Conservation (phyloP, 2,888 invertebrate genomes). For the Trissoscelio sp. region DNA sequence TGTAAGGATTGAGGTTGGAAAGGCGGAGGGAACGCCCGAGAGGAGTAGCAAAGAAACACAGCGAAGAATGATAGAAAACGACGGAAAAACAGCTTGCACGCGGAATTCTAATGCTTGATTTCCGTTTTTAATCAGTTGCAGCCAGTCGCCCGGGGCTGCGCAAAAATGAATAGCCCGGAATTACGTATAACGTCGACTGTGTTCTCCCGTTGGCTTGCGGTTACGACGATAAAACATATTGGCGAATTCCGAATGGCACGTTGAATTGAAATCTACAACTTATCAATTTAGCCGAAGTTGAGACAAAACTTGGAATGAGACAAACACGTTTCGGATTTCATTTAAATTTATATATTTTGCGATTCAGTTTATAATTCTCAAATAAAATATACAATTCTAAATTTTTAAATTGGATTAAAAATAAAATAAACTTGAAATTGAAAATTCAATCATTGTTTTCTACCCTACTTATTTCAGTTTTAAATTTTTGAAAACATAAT, state of each 20-base stretch:
- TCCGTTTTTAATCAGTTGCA: slow-evolving; percentile 76
- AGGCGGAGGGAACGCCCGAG: slow-evolving; percentile 29
- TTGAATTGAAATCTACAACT: slow-evolving; percentile 29
- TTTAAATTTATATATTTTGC: no score
- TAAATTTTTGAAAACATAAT: no score
- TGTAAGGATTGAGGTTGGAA: slow-evolving; percentile 40
- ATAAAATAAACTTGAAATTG: no score
- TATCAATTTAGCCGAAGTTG: slow-evolving; percentile 15
- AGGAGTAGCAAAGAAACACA: slow-evolving; percentile 62
- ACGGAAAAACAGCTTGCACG: slow-evolving; percentile 53
- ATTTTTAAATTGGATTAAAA: no score
- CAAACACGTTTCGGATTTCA: no score
- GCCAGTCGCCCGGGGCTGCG: slow-evolving; percentile 69
- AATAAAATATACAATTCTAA: no score
- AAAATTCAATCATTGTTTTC: no score
- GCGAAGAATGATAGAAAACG: slow-evolving; percentile 51
- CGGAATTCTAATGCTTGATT: slow-evolving; percentile 73
- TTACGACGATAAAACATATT: slow-evolving; percentile 53
- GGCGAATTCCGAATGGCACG: slow-evolving; percentile 32
- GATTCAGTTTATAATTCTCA: no score
- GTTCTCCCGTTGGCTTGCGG: slow-evolving; percentile 33
- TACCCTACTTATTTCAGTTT: no score
- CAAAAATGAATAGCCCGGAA: slow-evolving; percentile 67
- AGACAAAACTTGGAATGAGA: slow-evolving; percentile 5
- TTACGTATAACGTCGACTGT: slow-evolving; percentile 38